Base-by-base conservation (phyloP, 2,888 invertebrate genomes). In the Esperia sulphurella region DNA sequence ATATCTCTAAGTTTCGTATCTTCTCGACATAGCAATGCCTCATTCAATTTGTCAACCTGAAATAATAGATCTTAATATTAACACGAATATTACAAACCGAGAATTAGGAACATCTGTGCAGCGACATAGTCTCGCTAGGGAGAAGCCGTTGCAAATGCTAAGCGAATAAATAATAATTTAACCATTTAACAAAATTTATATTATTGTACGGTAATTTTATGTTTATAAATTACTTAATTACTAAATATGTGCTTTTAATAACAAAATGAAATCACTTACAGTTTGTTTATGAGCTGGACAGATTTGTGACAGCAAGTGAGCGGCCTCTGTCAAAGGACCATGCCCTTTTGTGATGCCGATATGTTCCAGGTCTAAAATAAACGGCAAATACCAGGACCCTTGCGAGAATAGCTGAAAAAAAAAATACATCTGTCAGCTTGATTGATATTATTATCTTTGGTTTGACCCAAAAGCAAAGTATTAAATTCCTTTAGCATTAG, bases 341-440 rank as follows among this genome's bases (percentile, higher is more conserved):
- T 96, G 94, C 57, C 94, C 93, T 65, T 97, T 91, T 46, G 93
- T 92, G 69, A 96, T 95, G 41, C 98, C 98, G 61, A 97, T 85
- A 75, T 97, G 97, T 65, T 97, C 96, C 62, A 98, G 86, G 77
- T 97, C 96, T 70, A 96, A 92, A 76, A 96, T 95, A 77, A 96
- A 96, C 51, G 94, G 93, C 35, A 93, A 92, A 69, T 95, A 95
- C 73, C 94, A 92, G 39, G 93, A 91, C 62, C 95, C 94, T 83
- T 95, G 93, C 0, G 98, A 94, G 91, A 98, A 96, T 44, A 96
- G 86, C 94, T 95, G 82, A 46, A 74, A 74, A 35, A 35, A 35
- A 35, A 3, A n/a, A n/a, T 5, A 35, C n/a, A 31, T 31, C 10
- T 31, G 10, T 8, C 31, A 31, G 21, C 21, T 21, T 21, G 21